phyloP scores from a whole-genome alignment of 2,797 vertebrate genomes.

The Ptychadena robeensis region DNA sequence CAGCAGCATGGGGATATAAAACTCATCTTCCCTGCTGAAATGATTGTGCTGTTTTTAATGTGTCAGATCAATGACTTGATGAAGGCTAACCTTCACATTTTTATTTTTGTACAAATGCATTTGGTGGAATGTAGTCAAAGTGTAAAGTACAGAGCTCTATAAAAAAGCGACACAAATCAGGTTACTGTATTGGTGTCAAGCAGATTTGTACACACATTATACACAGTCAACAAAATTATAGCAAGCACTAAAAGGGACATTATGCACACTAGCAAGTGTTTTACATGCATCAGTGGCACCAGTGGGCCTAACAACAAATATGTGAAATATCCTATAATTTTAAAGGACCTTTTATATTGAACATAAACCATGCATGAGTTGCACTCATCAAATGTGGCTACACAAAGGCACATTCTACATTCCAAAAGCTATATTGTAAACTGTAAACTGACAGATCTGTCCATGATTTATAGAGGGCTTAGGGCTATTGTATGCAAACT shows the following conservation, averaged over 20 bases:
- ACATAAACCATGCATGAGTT: background rate
- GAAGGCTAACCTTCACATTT: conserved; percentile 12
- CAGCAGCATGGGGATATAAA: conserved; percentile 11
- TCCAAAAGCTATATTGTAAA: background rate
- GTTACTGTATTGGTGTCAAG: background rate
- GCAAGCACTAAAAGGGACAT: background rate
- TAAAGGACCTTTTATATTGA: background rate
- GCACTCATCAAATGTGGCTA: background rate
- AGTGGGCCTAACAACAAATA: background rate
- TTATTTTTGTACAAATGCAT: background rate
- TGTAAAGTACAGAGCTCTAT: background rate
- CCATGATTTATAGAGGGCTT: too few relatives aligned
- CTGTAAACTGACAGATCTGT: too few relatives aligned
- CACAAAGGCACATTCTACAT: background rate
- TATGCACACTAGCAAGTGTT: background rate
- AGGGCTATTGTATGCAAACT: background rate
- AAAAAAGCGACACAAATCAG: background rate
- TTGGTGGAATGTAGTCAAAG: background rate
- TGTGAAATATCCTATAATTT: background rate
- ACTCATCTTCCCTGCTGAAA: conserved; percentile 33
- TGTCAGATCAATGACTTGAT: conserved; percentile 34
- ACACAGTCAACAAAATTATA: background rate
- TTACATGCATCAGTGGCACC: background rate
- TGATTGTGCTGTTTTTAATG: conserved; percentile 26
- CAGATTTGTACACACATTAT: background rate